A percentile compares a stretch with the other conserved stretches of the same genome.
Conservation (phyloP, 2,797 vertebrate genomes). For the Phataginus tetradactyla region DNA sequence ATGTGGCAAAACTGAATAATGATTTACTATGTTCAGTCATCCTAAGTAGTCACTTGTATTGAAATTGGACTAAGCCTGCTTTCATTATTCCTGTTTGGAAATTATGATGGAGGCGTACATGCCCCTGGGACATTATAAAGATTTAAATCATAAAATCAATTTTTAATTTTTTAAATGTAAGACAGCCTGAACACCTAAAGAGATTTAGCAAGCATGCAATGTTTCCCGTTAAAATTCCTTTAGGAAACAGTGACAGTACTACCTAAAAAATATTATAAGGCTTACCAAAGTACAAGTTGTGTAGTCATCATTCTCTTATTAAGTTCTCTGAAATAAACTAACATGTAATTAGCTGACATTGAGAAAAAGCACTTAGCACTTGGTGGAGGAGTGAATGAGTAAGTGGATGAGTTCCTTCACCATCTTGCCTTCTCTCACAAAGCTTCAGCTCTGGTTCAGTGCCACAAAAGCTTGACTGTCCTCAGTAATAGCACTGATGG, state of each 20-base stretch:
- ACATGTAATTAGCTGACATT: not conserved
- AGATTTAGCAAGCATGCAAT: not conserved
- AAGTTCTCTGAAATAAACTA: slow-evolving; percentile 24
- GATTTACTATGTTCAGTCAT: not conserved
- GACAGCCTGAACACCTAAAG: slow-evolving; percentile 37
- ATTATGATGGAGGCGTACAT: not conserved
- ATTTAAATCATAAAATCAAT: slow-evolving; percentile 21
- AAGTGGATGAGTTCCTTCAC: not conserved
- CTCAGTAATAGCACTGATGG: not conserved
- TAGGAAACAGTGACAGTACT: not conserved
- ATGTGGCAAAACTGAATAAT: not conserved
- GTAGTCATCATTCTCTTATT: slow-evolving; percentile 35
- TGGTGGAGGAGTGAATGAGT: not conserved
- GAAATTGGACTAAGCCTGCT: slow-evolving; percentile 37
- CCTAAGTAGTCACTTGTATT: not conserved
- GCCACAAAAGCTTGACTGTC: not conserved
- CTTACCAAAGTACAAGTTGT: not conserved
- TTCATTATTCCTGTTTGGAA: slow-evolving; percentile 41
- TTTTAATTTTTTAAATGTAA: slow-evolving; percentile 48
- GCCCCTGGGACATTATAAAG: slow-evolving; percentile 21
- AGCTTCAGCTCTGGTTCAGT: not conserved
- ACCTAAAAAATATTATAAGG: not conserved
- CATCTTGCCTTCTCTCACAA: not conserved
- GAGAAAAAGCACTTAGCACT: not conserved
- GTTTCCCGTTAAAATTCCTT: slow-evolving; percentile 13